These are phyloP conservation scores for Gymnoscopelus microlampas DNA, from an alignment of 2,797 vertebrate species.

Conservation along the genomic window DNA sequence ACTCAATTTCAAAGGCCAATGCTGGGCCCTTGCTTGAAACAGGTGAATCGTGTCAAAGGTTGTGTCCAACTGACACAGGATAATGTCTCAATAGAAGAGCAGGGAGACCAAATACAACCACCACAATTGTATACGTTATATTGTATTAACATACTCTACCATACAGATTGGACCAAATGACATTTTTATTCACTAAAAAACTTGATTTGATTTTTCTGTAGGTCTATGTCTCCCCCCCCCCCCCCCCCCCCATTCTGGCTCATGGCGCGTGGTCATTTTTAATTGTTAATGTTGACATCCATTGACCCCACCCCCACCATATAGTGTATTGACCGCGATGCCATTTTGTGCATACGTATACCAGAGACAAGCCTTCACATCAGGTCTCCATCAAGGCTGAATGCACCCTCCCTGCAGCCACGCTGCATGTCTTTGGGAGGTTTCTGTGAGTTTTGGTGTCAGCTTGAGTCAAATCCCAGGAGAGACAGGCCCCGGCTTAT, in stretches of 20 bases:
- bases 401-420: neutral
- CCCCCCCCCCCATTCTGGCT: neutral
- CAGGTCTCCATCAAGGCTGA: slow-evolving; percentile 2
- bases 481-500: slow-evolving; percentile 44
- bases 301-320: neutral
- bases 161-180: too few species aligned
- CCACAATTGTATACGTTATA: too few species aligned
- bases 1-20: too few species aligned
- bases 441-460: slow-evolving; percentile 32
- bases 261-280: neutral
- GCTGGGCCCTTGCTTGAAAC: too few species aligned
- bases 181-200: too few species aligned
- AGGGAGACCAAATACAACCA: too few species aligned
- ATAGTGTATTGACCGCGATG: neutral
- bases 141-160: too few species aligned
- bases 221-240: too few species aligned
- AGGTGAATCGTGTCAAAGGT: too few species aligned
- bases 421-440: neutral
- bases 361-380: slow-evolving; percentile 10
- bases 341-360: neutral
- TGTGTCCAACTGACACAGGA: too few species aligned
- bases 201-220: too few species aligned
- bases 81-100: too few species aligned
- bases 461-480: slow-evolving; percentile 40
- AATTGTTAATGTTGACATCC: neutral